Percentiles rank a stretch among this genome's conserved stretches.
Conservation (phyloP, 2,797 vertebrate species). For the Halcyon chelicuti region DNA sequence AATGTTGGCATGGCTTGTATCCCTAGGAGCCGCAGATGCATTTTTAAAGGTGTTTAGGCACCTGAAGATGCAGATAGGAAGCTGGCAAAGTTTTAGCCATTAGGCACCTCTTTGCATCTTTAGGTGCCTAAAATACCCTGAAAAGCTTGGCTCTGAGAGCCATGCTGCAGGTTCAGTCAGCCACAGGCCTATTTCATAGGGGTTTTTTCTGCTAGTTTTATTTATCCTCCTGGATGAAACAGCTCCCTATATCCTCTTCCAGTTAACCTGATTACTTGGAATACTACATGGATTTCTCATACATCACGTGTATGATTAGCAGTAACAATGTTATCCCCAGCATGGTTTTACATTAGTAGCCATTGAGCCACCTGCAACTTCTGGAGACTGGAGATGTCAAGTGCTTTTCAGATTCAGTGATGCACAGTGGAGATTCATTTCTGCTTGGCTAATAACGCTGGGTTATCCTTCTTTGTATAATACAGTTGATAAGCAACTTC, state of each 20-base stretch:
- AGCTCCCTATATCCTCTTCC: neutral
- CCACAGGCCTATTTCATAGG: neutral
- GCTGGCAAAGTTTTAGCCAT: neutral
- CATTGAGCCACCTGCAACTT: neutral
- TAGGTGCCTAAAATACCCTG: conserved; percentile 5
- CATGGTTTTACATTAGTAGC: neutral
- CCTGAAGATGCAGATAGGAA: conserved; percentile 5
- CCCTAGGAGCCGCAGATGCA: neutral
- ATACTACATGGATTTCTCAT: neutral
- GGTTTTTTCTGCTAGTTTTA: neutral
- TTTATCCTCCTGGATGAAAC: neutral
- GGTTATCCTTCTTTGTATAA: neutral
- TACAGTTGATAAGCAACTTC: neutral
- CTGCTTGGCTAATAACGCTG: neutral
- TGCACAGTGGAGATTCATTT: neutral
- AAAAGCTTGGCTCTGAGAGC: neutral
- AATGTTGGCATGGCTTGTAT: neutral
- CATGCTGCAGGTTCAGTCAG: neutral
- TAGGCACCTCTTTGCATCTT: neutral
- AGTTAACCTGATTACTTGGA: neutral
- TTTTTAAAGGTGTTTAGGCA: conserved; percentile 17
- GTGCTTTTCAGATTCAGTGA: neutral
- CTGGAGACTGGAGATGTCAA: neutral
- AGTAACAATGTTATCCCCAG: neutral
- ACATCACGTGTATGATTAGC: neutral